These are phyloP conservation scores for Zeus faber DNA, from an alignment of 2,113 vertebrate genomes.

Conservation along the genomic window DNA sequence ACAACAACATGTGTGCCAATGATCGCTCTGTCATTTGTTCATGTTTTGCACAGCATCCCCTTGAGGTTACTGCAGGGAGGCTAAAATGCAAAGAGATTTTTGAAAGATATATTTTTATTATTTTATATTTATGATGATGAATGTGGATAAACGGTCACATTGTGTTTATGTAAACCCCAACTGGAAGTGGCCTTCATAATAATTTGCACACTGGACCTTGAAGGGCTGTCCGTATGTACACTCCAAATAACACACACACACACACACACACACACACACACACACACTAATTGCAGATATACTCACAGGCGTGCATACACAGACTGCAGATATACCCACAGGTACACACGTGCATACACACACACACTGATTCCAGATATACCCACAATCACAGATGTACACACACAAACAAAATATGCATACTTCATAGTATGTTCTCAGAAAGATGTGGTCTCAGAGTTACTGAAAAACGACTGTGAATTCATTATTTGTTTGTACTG, in stretches of 20 bases:
- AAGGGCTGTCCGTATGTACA: neutral
- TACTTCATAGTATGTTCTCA: no score
- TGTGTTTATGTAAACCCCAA: neutral
- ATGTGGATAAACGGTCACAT: neutral
- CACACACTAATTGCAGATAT: slow-evolving; percentile 3
- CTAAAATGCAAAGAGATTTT: neutral
- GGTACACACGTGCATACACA: neutral
- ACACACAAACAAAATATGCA: no score
- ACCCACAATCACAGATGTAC: neutral
- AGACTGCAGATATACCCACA: no score
- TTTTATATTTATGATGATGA: neutral
- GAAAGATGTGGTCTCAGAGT: no score
- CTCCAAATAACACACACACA: neutral
- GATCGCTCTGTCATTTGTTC: neutral
- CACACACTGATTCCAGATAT: slow-evolving; percentile 3
- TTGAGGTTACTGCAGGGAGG: slow-evolving; percentile 14
- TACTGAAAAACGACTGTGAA: slow-evolving; percentile 34
- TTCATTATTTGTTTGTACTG: no score
- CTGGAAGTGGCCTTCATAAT: neutral
- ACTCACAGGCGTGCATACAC: neutral
- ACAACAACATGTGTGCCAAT: slow-evolving; percentile 2
- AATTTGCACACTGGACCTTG: neutral
- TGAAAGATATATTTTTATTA: neutral
- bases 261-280: slow-evolving; percentile 4
- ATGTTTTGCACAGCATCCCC: neutral